phyloP scores from a whole-genome alignment of 2,888 invertebrate genomes.

The Morpho helenor region DNA sequence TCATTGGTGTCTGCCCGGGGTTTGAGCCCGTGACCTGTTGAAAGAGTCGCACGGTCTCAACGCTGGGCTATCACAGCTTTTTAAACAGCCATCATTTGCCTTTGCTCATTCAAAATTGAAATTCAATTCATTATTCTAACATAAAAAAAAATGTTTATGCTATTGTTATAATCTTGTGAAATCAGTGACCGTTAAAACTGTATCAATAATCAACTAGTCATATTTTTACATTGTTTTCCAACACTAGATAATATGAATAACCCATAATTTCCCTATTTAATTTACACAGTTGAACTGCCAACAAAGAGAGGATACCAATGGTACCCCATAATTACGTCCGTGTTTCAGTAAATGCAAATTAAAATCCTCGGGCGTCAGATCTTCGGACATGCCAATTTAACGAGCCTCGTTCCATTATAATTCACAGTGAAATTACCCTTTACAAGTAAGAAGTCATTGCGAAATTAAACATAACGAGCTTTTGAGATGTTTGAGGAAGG shows the following conservation, averaged over 20 bases:
- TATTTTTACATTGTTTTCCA: too few species aligned
- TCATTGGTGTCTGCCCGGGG: too few species aligned
- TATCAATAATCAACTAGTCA: too few species aligned
- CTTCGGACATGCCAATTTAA: constrained; percentile 18
- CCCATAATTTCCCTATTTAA: constrained; percentile 3
- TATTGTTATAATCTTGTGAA: too few species aligned
- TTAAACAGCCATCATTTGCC: too few species aligned
- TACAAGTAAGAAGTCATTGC: constrained; percentile 3
- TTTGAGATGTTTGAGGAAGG: neutral
- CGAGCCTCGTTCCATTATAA: constrained; percentile 12
- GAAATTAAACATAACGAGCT: neutral
- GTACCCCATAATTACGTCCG: constrained; percentile 10
- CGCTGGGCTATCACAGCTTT: too few species aligned
- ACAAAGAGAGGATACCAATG: constrained; percentile 4
- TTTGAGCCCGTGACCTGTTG: too few species aligned
- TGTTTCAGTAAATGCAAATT: constrained; percentile 18
- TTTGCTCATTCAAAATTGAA: too few species aligned
- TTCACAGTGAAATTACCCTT: neutral
- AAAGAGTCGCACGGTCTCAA: too few species aligned
- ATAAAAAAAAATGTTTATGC: too few species aligned
- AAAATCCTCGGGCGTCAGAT: constrained; percentile 17
- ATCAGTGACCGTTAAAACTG: too few species aligned
- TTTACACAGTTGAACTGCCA: constrained; percentile 5
- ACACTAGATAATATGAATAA: neutral
- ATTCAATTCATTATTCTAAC: too few species aligned